Percentiles rank a stretch among this genome's conserved stretches.
phyloP scores from a whole-genome alignment of 2,797 vertebrate species.

The Tragelaphus eurycerus region DNA sequence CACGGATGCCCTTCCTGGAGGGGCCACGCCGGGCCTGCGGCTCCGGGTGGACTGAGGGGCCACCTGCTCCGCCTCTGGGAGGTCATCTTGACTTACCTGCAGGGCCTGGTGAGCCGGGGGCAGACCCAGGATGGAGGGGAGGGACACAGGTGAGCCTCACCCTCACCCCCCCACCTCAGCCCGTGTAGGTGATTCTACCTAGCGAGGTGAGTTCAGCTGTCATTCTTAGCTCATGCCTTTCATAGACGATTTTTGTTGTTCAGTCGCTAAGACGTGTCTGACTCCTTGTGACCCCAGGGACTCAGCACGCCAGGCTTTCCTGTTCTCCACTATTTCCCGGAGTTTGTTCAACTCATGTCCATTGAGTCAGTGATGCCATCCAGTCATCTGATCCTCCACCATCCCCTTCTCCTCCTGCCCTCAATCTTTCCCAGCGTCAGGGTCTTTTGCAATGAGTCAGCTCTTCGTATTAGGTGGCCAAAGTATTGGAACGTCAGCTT shows the following conservation, averaged over 20 bases:
- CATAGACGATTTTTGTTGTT: neutral
- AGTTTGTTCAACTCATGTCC: neutral
- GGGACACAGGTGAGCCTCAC: neutral
- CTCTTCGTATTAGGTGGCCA: neutral
- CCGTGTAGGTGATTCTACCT: accelerated
- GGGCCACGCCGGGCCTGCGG: neutral
- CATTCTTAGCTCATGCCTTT: neutral
- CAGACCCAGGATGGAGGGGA: accelerated
- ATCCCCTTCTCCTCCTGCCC: neutral
- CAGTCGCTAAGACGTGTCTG: neutral
- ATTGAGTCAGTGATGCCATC: neutral
- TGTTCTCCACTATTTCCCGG: neutral
- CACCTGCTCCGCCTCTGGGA: too few species aligned
- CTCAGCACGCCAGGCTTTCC: neutral
- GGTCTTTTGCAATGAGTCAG: neutral
- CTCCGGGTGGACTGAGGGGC: neutral
- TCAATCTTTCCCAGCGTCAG: neutral
- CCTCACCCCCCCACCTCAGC: neutral
- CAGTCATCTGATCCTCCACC: neutral
- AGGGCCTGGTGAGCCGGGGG: neutral
- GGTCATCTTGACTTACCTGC: neutral
- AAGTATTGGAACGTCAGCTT: neutral
- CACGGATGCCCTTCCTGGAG: accelerated
- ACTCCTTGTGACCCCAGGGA: neutral
- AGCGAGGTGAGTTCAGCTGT: accelerated